Evolutionary conservation across 2,888 invertebrate genomes (phyloP), one percentile per base, ranked within the genome.

Genomic region (Chironomus tentans): DNA sequence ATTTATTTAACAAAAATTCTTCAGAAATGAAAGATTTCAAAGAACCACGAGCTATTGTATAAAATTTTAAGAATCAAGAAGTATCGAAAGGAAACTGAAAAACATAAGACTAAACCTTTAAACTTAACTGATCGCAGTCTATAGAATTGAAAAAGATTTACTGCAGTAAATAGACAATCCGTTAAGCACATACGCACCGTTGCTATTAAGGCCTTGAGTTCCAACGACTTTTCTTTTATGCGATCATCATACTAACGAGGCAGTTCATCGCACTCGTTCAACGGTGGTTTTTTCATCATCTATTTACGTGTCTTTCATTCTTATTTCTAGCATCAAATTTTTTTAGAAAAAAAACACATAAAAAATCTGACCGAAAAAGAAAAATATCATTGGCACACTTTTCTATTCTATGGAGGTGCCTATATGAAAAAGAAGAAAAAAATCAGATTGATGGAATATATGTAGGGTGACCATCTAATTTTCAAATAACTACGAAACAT

Each of bases 221-320:
- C 61, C 72, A 73, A 61, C 62, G 72, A 73, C 72, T 73, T 61
- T 28, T 50, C 38, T 73, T 61, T n/a, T 56, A 18, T 12, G 47
- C 24, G 62, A 28, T 74, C 22, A 46, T 24, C 21, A 74, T 68
- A 68, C 47, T 65, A 74, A 74, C 62, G 22, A 74, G 68, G 21
- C 65, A 65, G 74, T 74, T 74, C 74, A 74, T 65, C 46, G 74
- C 65, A 65, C 62, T 62, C 65, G 65, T 68, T 74, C 74, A 74
- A 65, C 74, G 74, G 74, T 74, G 62, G 71, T 71, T 71, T 28
- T 74, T 22, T 65, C 65, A 47, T 38, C 38, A 38, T 38, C 38
- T 38, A 38, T 38, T 38, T 10, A 12, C 65, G 56, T 38, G 4
- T 15, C 28, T n/a, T 18, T 38, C 7, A 13, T 65, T 65, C 62